Base-by-base conservation (phyloP, 2,113 vertebrate genomes). In the Girardinichthys multiradiatus region DNA sequence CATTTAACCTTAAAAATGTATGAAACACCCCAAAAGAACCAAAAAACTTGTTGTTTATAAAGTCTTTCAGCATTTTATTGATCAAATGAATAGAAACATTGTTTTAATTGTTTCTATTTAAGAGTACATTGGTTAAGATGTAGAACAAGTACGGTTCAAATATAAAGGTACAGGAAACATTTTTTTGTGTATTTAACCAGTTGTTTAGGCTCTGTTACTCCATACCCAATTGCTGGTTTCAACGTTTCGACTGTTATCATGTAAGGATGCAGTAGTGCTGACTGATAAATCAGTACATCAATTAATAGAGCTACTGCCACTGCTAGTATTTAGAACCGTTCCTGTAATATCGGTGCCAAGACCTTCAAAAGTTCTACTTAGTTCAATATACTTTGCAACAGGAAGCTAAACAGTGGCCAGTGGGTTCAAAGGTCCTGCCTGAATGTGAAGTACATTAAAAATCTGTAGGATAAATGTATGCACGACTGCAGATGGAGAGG, bases 401-500 rank as follows among this genome's bases (percentile, higher is more conserved):
- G 39, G 42, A 31, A 15, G 11, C 27, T 69, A 2, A 70, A 27
- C 42, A 39, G 29, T 31, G 26, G 73, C 37, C 28, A 57, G 54
- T 60, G 4, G 5, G 24, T 45, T 58, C 59, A 57, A 21, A 2
- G 51, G 57, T 0, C 59, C 13, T 67, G 86, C 79, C 75, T 86
- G 84, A n/a, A 68, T 12, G n/a, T 69, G 57, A 74, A 66, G 27
- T 14, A 30, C 37, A 28, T 13, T n/a, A 64, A 73, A 74, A 64
- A 30, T 68, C 76, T 72, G 54, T 45, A 61, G 80, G 64, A 62
- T 62, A 39, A 33, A 74, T 67, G 57, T 68, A 64, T 65, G 68
- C 14, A 3, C 1, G 64, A 54, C 58, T 74, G 75, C 72, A 83
- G 77, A 85, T 35, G 72, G 39, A 77, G 67, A 54, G 42, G 9